Base-by-base conservation (phyloP, 2,113 vertebrate genomes). In the Lagopus leucura region DNA sequence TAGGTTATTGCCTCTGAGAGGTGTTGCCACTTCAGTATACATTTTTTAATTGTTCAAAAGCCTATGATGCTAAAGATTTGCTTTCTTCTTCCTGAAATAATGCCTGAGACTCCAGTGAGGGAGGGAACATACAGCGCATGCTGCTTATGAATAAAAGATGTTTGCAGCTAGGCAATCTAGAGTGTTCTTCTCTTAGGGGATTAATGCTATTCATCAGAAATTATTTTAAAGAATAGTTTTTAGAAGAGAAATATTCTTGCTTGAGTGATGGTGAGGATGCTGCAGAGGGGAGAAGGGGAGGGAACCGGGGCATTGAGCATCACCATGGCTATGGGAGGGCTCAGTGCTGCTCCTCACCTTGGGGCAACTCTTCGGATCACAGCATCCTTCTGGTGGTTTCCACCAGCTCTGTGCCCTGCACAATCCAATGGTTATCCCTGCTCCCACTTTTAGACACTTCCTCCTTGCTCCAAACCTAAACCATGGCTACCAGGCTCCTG, bases 141-240 rank as follows among this genome's bases (percentile, higher is more conserved):
- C 64, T 78, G 87, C 94, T 98, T 96, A 98, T 97, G 96, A 97
- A 97, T 97, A 97, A 98, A 96, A 97, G 88, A 98, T 97, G 84
- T 45, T 48, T 67, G 69, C 66, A 90, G 71, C 78, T 86, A 94
- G 97, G 96, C 91, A 96, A 96, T 96, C 87, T 71, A 81, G 90
- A 95, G 42, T 71, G 72, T 77, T 96, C 91, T 86, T 95, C 86
- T 95, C 86, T 86, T 86, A 80, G 79, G 90, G 92, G 90, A 96
- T 96, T 75, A 93, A 93, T 86, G 78, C 43, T 95, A 81, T 97
- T 97, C 94, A 97, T 97, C 94, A 97, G 93, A 91, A 93, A 93
- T 88, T 50, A 50, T 36, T 61, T 83, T 86, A 82, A 95, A 97
- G 83, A 92, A 84, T 82, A n/a, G 61, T 92, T 97, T 95, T 88